phyloP scores from a whole-genome alignment of 2,113 vertebrate genomes.

The Calcarius ornatus region DNA sequence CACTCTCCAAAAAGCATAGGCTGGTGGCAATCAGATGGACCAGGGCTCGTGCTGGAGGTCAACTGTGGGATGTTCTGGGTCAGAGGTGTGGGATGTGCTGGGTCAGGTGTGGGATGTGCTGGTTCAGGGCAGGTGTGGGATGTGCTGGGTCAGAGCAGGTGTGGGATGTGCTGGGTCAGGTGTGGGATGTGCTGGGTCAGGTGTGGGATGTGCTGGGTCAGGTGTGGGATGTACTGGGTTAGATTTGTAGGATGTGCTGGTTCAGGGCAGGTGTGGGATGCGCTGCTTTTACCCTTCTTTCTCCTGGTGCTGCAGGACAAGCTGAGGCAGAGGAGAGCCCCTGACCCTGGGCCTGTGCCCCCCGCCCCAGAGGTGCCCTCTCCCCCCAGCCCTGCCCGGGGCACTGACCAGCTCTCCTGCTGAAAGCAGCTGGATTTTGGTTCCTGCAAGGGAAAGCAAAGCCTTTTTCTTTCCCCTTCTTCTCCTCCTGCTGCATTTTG shows the following conservation, averaged over 20 bases:
- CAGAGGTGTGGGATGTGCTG: not conserved
- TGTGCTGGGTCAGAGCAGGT: not conserved
- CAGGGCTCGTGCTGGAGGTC: not conserved
- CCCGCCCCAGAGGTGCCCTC: rapidly evolving
- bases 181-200: not conserved
- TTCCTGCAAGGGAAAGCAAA: not conserved
- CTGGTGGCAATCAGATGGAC: not conserved
- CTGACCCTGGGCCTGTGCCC: not conserved
- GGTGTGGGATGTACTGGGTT: not conserved
- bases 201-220: too few species aligned
- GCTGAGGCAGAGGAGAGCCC: not conserved
- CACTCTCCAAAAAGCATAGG: not conserved
- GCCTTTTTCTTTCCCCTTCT: not conserved
- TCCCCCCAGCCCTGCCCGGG: not conserved
- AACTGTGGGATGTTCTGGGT: not conserved
- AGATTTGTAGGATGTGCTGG: not conserved
- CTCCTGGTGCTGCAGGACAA: not conserved
- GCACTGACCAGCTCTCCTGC: not conserved
- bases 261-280: not conserved
- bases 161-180: too few species aligned
- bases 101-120: not conserved
- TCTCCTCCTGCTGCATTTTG: conserved; percentile 47
- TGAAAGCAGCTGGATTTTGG: not conserved
- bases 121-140: not conserved
- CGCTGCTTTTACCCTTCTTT: not conserved